Base-by-base conservation (phyloP, 2,888 invertebrate species). In the Nomada goodeniana region DNA sequence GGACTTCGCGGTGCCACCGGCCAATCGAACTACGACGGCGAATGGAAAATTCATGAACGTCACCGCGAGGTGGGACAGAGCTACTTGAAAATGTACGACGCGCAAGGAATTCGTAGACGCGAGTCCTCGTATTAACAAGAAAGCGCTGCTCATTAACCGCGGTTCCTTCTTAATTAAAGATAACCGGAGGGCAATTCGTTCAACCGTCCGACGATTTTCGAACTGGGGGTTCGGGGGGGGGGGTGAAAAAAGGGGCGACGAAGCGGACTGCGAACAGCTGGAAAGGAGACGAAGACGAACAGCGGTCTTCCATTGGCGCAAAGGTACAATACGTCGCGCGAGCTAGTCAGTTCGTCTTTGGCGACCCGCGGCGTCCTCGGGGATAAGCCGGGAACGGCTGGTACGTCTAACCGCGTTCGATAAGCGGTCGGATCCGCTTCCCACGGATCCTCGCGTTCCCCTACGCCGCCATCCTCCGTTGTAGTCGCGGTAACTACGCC, bases 381-480 rank as follows among this genome's bases (percentile, higher is more conserved):
- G 89, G 88, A 89, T 89, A 87, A 88, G 85, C 86, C 84, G 87
- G 81, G 89, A 89, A 86, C 86, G 87, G 87, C 89, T 86, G 86
- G 81, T 82, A 80, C 80, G 80, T 82, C 84, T 83, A 88, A 89
- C 88, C 88, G 87, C 88, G 88, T 89, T 88, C 89, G 88, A 88
- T 88, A 88, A 88, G 88, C 88, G 88, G 89, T 87, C 83, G 77
- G 89, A 86, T 89, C 86, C 76, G 82, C 81, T 82, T 4, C 86
- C 86, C 78, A 84, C 86, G 87, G 81, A 83, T 80, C 72, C 83
- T 77, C 52, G 52, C 70, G 67, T 64, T 60, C 61, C 63, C 71
- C 23, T 44, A 9, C 60, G 13, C 50, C 59, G 9, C 64, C 61
- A 76, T 83, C 84, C 63, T 68, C 71, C 80, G 75, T 42, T 69